These are phyloP conservation scores for Scaptomyza polygonia DNA, from an alignment of 2,888 invertebrate species.

Conservation along the genomic window DNA sequence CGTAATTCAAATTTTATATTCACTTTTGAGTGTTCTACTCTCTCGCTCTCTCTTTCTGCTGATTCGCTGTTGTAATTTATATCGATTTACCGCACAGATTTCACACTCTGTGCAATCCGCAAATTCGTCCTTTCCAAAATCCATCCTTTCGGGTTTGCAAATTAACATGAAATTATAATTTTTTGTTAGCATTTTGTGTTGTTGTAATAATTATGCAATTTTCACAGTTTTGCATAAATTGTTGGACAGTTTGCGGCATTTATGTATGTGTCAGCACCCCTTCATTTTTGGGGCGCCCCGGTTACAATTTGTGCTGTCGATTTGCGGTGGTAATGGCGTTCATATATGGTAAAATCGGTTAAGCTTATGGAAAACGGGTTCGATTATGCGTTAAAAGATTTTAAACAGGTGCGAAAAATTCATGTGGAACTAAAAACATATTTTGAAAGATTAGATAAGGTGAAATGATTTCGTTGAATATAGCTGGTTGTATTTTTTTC, in stretches of 20 bases:
- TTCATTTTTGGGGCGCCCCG: not conserved
- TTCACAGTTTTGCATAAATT: conserved; percentile 67
- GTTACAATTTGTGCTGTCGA: conserved; percentile 24
- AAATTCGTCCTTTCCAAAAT: not conserved
- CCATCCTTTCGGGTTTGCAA: conserved; percentile 25
- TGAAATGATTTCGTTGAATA: too few relatives aligned
- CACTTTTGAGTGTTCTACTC: conserved; percentile 45
- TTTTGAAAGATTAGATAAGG: conserved; percentile 1
- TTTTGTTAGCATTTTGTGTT: conserved; percentile 43
- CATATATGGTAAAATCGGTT: conserved; percentile 25
- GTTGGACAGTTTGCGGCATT: conserved; percentile 54
- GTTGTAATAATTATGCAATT: conserved; percentile 61
- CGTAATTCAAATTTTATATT: conserved; percentile 80
- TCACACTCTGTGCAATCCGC: conserved; percentile 25
- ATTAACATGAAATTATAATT: conserved; percentile 74
- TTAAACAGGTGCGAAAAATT: conserved; percentile 8
- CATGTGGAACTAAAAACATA: not conserved
- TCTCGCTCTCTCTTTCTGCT: not conserved
- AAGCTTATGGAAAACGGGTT: conserved; percentile 44
- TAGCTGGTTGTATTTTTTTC: too few relatives aligned
- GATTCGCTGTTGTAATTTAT: conserved; percentile 54
- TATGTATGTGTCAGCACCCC: conserved; percentile 26
- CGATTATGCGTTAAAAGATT: conserved; percentile 44
- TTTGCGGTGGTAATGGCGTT: conserved; percentile 18
- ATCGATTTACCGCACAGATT: conserved; percentile 65